Evolutionary conservation across 1,140 invertebrate species (phyloP), one percentile per base, ranked within the genome.

Genomic region (Aphis gossypii): DNA sequence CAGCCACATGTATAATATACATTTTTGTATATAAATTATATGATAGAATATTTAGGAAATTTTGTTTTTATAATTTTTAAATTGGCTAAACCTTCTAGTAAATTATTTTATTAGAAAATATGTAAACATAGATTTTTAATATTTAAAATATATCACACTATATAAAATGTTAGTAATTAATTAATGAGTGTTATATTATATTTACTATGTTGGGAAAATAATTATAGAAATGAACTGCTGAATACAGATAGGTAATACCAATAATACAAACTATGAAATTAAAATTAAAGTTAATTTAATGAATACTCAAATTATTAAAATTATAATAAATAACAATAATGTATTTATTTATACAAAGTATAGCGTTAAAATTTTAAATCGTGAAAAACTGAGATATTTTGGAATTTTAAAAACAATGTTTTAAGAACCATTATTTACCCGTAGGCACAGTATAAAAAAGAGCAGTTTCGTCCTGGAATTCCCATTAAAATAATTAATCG

Each of bases 401-500:
- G n/a, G 48, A 51, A 54, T 35, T 88, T 88, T 51, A 48, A 48
- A 88, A 88, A 88, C 44, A 41, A 41, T 30, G 25, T 88, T 88
- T 88, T 51, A 21, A 88, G 18, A 88, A 88, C 48, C 46, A 88
- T 88, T 88, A 88, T 88, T 88, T 88, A 88, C 25, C 20, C 35
- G 35, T 23, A 88, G 21, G 20, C 3, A 88, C 20, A 9, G n/a
- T 88, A 86, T 21, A 23, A 87, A 87, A 87, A 51, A 87, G 35
- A n/a, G 7, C 48, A 21, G n/a, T 35, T 20, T 51, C 3, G 21
- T 14, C 20, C 46, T 35, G 87, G 87, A 88, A 88, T 88, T 88
- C 48, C n/a, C 48, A 51, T 88, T 88, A 88, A 88, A 88, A 88
- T 88, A 88, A 88, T 48, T 54, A 88, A 88, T 51, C 20, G 87